phyloP scores from a whole-genome alignment of 2,888 invertebrate species.

The Melinaea marsaeus region DNA sequence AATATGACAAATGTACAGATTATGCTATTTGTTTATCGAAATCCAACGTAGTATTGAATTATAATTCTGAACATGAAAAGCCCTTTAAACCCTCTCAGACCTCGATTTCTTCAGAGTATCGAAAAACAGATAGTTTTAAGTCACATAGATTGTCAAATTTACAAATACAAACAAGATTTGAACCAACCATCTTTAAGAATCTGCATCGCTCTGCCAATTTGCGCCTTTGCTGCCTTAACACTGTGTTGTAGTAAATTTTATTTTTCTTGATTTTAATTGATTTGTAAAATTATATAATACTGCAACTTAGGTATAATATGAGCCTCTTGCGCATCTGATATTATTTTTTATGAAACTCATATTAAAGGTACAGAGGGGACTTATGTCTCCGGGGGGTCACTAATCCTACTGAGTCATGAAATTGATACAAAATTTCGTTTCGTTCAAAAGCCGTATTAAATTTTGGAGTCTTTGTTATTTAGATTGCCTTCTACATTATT shows the following conservation, averaged over 20 bases:
- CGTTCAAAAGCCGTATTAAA: conserved; percentile 55
- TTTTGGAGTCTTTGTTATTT: conserved; percentile 40
- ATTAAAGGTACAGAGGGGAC: conserved; percentile 43
- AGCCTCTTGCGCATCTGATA: conserved; percentile 4
- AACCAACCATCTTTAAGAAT: too few species aligned
- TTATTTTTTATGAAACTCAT: conserved; percentile 22
- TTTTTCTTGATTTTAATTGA: background rate
- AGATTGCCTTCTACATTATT: conserved; percentile 31
- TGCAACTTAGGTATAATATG: background rate
- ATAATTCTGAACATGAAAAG: too few species aligned
- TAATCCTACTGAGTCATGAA: conserved; percentile 63
- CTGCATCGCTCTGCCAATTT: too few species aligned
- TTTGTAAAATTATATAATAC: background rate
- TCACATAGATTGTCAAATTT: too few species aligned
- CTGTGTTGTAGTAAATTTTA: too few species aligned
- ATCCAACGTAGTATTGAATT: too few species aligned
- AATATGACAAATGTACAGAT: too few species aligned
- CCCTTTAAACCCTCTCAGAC: too few species aligned
- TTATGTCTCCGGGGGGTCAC: conserved; percentile 51
- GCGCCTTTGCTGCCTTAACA: too few species aligned
- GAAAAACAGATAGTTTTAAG: too few species aligned
- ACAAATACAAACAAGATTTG: background rate
- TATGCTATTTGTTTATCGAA: too few species aligned
- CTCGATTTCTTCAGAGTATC: too few species aligned
- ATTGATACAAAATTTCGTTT: conserved; percentile 69